Conservation (phyloP, 2,797 vertebrate genomes). For the Columba guinea region DNA sequence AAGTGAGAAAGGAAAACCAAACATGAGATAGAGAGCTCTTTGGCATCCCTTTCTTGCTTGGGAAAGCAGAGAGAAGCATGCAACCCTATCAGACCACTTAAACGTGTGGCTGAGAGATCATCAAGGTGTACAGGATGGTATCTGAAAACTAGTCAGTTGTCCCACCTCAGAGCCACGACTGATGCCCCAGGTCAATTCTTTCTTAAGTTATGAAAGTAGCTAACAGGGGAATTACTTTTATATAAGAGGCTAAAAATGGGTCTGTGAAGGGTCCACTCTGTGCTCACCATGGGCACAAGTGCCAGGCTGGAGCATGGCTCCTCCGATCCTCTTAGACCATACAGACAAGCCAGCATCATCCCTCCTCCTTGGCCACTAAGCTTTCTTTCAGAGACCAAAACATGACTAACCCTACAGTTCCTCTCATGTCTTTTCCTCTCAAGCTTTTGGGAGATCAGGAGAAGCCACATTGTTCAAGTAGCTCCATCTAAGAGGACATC, state of each 20-base stretch:
- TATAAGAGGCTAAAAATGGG: fast-evolving
- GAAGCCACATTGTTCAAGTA: background rate
- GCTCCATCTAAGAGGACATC: background rate
- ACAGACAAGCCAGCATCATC: background rate
- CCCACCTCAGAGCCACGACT: background rate
- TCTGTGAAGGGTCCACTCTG: background rate
- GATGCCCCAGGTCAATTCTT: background rate
- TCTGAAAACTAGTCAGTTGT: background rate
- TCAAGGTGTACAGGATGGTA: background rate
- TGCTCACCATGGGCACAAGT: background rate
- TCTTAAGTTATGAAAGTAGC: background rate
- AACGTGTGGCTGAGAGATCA: background rate
- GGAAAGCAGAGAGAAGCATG: background rate
- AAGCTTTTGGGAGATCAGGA: background rate
- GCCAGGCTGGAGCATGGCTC: background rate
- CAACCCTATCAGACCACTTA: background rate
- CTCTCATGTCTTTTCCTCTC: background rate
- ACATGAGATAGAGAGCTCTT: fast-evolving
- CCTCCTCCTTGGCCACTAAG: background rate
- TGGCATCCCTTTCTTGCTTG: background rate
- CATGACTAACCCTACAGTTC: background rate
- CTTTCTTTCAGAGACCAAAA: background rate
- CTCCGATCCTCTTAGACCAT: background rate
- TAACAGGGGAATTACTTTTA: background rate
- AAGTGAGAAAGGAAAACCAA: background rate